Percentiles rank a stretch among this genome's conserved stretches.
These are phyloP conservation scores for Erpobdella octoculata DNA, from an alignment of 2,888 invertebrate species.

Conservation along the genomic window DNA sequence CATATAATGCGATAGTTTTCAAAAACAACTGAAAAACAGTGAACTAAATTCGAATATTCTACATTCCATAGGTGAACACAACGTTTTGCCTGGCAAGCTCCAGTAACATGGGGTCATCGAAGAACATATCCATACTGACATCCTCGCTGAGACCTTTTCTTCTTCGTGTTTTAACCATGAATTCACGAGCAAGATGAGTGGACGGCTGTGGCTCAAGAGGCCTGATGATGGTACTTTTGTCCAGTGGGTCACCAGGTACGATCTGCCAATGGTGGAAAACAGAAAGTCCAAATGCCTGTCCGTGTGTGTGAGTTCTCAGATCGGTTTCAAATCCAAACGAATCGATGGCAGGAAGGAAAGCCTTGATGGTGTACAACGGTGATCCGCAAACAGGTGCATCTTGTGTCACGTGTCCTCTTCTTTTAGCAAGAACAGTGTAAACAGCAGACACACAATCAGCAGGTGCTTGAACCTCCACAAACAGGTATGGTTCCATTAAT, in stretches of 20 bases:
- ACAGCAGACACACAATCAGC: conserved; percentile 99
- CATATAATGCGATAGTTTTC: too few species aligned
- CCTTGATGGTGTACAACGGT: conserved; percentile 87
- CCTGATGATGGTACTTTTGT: conserved; percentile 89
- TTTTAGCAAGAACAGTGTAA: conserved; percentile 88
- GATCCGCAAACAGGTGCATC: conserved; percentile 98
- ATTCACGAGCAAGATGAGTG: conserved; percentile 92
- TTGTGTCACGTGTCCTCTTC: conserved; percentile 95
- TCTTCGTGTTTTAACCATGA: conserved; percentile 95
- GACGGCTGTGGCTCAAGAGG: conserved; percentile 97
- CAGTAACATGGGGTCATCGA: conserved; percentile 99
- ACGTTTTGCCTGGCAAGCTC: conserved; percentile 97
- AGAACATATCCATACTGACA: conserved; percentile 99
- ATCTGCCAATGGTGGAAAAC: conserved; percentile 99
- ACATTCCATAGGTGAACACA: conserved; percentile 57
- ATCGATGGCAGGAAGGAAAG: conserved; percentile 97
- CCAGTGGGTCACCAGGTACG: conserved; percentile 96
- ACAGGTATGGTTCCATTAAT: conserved; percentile 95
- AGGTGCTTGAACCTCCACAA: conserved; percentile 96
- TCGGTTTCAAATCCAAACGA: conserved; percentile 99
- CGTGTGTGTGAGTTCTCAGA: conserved; percentile 94
- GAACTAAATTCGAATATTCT: too few species aligned
- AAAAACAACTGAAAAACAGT: too few species aligned
- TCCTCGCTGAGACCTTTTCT: conserved; percentile 89
- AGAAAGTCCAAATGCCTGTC: conserved; percentile 94